Percentiles rank a stretch among this genome's conserved stretches.
phyloP scores from a whole-genome alignment of 2,113 vertebrate genomes.

The rat (Rattus norvegicus) region GRCr8 NC_086019.1:110553001-110553500 shows the following conservation, averaged over 20 bases:
- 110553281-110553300: neutral
- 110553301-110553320: neutral
- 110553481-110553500: neutral
- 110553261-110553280: neutral
- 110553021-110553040: slow-evolving; percentile 53
- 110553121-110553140: slow-evolving; percentile 75
- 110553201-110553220: slow-evolving; percentile 83
- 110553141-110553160: slow-evolving; percentile 59
- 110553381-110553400: neutral
- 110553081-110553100: slow-evolving; percentile 8
- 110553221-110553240: slow-evolving; percentile 69
- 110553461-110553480: neutral
- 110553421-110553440: neutral
- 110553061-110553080: slow-evolving; percentile 27
- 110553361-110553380: neutral
- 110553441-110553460: neutral
- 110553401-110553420: neutral
- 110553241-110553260: slow-evolving; percentile 55
- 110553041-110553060: slow-evolving; percentile 2
- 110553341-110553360: neutral
- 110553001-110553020: neutral
- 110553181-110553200: slow-evolving; percentile 58
- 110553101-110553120: slow-evolving; percentile 74
- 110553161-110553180: slow-evolving; percentile 64
- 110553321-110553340: neutral